phyloP scores from a whole-genome alignment of 2,113 vertebrate species.

The Pseudorasbora parva region DNA sequence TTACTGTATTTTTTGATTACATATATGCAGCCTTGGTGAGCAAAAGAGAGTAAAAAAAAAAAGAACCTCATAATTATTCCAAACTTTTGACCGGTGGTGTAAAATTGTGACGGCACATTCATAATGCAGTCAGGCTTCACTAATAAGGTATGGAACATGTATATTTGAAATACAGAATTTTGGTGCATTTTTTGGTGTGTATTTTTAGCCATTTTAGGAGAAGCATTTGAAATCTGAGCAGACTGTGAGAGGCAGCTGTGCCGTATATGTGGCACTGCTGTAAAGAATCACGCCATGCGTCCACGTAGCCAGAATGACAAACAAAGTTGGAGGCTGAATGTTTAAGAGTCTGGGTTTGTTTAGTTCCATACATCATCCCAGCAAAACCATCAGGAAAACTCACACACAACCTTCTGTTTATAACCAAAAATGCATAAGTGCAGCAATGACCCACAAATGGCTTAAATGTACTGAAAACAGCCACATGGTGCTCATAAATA shows the following conservation, averaged over 20 bases:
- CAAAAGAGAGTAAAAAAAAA: not conserved
- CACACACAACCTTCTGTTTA: constrained; percentile 9
- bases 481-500: constrained; percentile 23
- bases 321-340: not conserved
- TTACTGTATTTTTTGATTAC: not conserved
- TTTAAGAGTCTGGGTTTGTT: constrained; percentile 7
- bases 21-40: not conserved
- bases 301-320: not conserved
- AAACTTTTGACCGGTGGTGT: not conserved
- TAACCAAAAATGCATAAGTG: constrained; percentile 10
- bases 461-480: constrained; percentile 14
- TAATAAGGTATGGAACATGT: not conserved
- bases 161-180: not conserved
- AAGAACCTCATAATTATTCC: not conserved
- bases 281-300: not conserved
- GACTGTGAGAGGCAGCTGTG: not conserved
- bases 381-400: not conserved
- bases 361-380: constrained; percentile 8
- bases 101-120: too few species aligned
- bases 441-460: not conserved
- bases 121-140: too few species aligned
- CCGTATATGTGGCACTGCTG: not conserved
- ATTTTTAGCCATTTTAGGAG: not conserved
- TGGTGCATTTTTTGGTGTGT: not conserved
- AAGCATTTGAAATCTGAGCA: not conserved